Evolutionary conservation across 2,113 vertebrate genomes (phyloP).

Genomic region (Pterocles gutturalis): DNA sequence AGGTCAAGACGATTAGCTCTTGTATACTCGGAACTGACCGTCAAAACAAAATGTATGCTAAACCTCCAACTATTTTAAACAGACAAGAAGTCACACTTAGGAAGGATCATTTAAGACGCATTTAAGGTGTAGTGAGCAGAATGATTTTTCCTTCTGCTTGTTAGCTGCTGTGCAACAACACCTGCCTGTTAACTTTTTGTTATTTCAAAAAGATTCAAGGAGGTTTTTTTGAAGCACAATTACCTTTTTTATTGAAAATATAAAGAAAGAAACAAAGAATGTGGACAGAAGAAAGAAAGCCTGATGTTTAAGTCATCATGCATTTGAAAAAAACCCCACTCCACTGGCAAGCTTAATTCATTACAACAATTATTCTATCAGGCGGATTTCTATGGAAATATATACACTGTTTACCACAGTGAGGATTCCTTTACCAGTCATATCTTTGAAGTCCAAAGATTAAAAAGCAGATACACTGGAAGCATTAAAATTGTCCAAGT

Average conservation of each 20-base stretch:
- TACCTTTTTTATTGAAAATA: not conserved
- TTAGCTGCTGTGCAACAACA: not conserved
- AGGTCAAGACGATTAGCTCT: slow-evolving; percentile 86
- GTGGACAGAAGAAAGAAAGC: slow-evolving; percentile 30
- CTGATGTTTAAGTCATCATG: slow-evolving; percentile 32
- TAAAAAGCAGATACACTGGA: slow-evolving; percentile 43
- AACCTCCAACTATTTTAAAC: slow-evolving; percentile 61
- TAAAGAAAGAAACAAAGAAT: not conserved
- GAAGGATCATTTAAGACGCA: slow-evolving; percentile 5
- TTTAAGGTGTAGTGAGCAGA: not conserved
- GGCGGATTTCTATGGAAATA: slow-evolving; percentile 72
- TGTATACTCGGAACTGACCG: slow-evolving; percentile 59
- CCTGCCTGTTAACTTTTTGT: slow-evolving; percentile 13
- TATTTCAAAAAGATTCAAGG: not conserved
- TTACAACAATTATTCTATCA: slow-evolving; percentile 72
- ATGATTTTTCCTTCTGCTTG: not conserved
- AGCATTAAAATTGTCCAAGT: slow-evolving; percentile 62
- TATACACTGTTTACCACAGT: slow-evolving; percentile 50
- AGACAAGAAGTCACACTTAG: slow-evolving; percentile 25
- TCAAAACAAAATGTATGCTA: slow-evolving; percentile 77
- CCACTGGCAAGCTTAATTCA: slow-evolving; percentile 65
- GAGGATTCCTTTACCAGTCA: slow-evolving; percentile 59
- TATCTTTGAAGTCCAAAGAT: slow-evolving; percentile 49
- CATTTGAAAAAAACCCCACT: not conserved
- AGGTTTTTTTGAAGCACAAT: not conserved